Base-by-base conservation (phyloP, 2,888 invertebrate species). In the Zele albiditarsus region DNA sequence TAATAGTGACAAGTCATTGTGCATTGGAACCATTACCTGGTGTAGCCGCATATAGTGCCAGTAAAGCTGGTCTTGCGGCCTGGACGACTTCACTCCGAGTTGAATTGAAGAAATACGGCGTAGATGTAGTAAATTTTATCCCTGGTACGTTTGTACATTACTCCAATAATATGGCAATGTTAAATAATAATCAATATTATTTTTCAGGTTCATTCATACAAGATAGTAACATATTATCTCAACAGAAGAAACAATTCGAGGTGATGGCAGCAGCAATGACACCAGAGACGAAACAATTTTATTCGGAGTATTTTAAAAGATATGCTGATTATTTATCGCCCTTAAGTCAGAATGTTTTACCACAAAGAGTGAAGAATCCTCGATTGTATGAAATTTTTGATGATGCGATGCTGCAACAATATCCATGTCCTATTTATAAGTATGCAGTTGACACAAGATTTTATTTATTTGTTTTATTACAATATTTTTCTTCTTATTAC, bases 1-100 rank as follows among this genome's bases (percentile, higher is more conserved):
- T 97, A 76, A 94, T 94, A 82, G 90, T 97, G n/a, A 93, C 94
- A 3, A 97, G 97, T 84, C 96, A 97, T 85, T 97, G 97, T 86
- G 94, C 95, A 0, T 89, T 90, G 84, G 94, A 91, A 87, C 93
- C 91, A 81, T 89, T 96, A 68, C 96, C 97, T 0, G 94, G 94
- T 0, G 90, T 96, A 75, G 91, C 93, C 0, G 91, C 94, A 0
- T 97, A 97, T 89, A 93, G 94, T 23, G 96, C 96, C 0, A 94
- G 95, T 16, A 97, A 97, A 89, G 93, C 94, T 0, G 97, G 93
- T 0, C 85, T 97, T 3, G 89, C 93, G 63, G 94, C 93, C 1
- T 96, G 95, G 93, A 93, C 93, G 16, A 93, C 93, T 77, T 91
- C 94, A 6, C 89, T 97, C 31, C 91, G 96, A 67, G 90, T 95